Percentiles rank a stretch among this genome's conserved stretches.
Evolutionary conservation across 2,888 invertebrate genomes (phyloP).

Genomic region (Drosophila villosipedis): DNA sequence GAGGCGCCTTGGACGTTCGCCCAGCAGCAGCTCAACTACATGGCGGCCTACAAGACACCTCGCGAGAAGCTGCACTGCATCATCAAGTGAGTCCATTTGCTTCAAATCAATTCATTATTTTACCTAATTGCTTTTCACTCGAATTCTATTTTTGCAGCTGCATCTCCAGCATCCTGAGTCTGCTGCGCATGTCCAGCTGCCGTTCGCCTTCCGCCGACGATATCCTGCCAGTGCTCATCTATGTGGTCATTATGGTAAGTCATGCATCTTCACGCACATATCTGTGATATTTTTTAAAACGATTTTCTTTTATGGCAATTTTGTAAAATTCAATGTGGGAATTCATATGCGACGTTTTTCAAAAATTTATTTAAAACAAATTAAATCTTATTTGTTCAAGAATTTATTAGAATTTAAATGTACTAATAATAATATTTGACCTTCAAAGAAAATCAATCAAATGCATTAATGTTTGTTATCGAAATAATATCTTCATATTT

Average conservation of each 20-base stretch:
- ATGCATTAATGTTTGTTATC: too few species aligned
- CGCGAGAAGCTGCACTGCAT: slow-evolving; percentile 90
- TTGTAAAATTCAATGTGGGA: too few species aligned
- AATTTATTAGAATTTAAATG: background rate
- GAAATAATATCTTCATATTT: background rate
- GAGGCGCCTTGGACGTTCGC: slow-evolving; percentile 99
- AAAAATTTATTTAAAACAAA: too few species aligned
- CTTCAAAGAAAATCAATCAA: background rate
- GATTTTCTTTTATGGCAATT: too few species aligned
- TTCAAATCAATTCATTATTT: accelerated
- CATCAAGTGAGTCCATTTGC: slow-evolving; percentile 76
- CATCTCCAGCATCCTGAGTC: slow-evolving; percentile 96
- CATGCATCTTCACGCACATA: background rate
- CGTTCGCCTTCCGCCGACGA: slow-evolving; percentile 96
- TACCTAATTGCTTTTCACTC: background rate
- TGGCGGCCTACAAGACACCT: slow-evolving; percentile 96
- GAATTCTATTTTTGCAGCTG: slow-evolving; percentile 86
- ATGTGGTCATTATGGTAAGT: slow-evolving; percentile 95
- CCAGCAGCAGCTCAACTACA: slow-evolving; percentile 94
- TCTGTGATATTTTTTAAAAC: too few species aligned
- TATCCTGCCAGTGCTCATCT: slow-evolving; percentile 97
- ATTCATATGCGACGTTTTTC: too few species aligned
- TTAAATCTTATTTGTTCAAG: background rate
- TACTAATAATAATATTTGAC: background rate
- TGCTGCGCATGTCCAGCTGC: slow-evolving; percentile 93